Base-by-base conservation (phyloP, 2,113 vertebrate genomes). In the Neopipo cinnamomea region DNA sequence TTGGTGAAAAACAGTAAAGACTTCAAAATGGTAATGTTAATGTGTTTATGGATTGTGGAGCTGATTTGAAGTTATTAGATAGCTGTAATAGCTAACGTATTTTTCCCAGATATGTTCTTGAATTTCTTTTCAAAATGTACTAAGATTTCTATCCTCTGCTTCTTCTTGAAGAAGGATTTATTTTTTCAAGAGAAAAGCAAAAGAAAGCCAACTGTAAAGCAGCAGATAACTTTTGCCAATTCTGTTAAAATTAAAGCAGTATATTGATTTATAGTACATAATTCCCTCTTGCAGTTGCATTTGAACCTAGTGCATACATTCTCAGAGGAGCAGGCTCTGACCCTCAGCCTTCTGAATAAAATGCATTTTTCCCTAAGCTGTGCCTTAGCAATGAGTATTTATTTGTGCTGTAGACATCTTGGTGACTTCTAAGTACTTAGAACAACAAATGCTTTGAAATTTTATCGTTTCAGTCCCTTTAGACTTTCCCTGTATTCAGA, bases 151-250 rank as follows among this genome's bases (percentile, higher is more conserved):
- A 46, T 20, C 6, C 3, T 63, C 15, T 53, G 3, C 13, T 74
- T 12, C 8, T 75, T 88, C 37, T 41, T 47, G 52, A 82, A 78
- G 63, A 61, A 73, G 25, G 33, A 49, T 85, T 93, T 84, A 33
- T 21, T 85, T 83, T 65, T 94, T 95, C 22, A 72, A 96, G 81
- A 83, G 30, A 93, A 92, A 95, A 94, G 37, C 24, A 90, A 94
- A 91, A 95, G 30, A 94, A 92, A 52, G 17, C 18, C 17, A 68
- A 5, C 65, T 37, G 30, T 91, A 95, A 90, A 88, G 42, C 44
- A 97, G 33, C 52, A 88, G 61, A 85, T 93, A 92, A 91, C 94
- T 96, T 67, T 91, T 59, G 56, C 62, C 9, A 86, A 11, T 90
- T 63, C 33, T 75, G 25, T 88, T 92, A 95, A 96, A 90, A 96